Conservation (phyloP, 2,888 invertebrate genomes). For the Spicauda simplicius region DNA sequence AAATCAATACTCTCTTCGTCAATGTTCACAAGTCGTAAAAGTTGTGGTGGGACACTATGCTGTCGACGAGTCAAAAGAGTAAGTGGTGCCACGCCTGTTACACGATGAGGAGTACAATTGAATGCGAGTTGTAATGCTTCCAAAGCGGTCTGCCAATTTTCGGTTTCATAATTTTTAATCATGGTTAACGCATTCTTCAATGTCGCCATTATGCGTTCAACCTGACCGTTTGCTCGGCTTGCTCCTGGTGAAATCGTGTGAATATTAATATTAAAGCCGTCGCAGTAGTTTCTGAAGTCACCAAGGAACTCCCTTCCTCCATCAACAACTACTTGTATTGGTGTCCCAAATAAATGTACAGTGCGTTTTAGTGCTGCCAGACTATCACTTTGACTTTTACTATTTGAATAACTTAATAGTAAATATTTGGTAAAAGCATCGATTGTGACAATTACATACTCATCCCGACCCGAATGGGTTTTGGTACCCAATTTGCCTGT, state of each 20-base stretch:
- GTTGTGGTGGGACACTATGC: conserved; percentile 43
- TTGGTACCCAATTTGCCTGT: conserved; percentile 41
- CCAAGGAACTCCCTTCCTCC: conserved; percentile 13
- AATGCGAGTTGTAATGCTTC: no score
- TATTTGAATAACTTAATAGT: conserved; percentile 35
- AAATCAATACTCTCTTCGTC: conserved; percentile 39
- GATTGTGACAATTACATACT: conserved; percentile 42
- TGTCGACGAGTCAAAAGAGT: conserved; percentile 40
- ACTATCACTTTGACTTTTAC: conserved; percentile 27
- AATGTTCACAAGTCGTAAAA: conserved; percentile 39
- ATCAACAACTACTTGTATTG: conserved; percentile 9
- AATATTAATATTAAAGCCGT: neutral
- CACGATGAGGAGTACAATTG: no score
- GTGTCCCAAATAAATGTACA: conserved; percentile 39
- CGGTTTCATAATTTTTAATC: conserved; percentile 46
- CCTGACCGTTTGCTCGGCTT: conserved; percentile 13
- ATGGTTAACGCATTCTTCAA: conserved; percentile 43
- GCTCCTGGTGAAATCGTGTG: conserved; percentile 6
- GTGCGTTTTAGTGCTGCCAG: no score
- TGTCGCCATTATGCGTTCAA: conserved; percentile 29
- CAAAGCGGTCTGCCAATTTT: no score
- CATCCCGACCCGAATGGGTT: conserved; percentile 4
- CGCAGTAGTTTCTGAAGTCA: conserved; percentile 8
- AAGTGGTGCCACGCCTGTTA: conserved; percentile 45
- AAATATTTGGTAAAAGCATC: conserved; percentile 42